A percentile compares a stretch with the other conserved stretches of the same genome.
These are phyloP conservation scores for Tetramorium simillimum DNA, from an alignment of 1,140 invertebrate genomes.

Conservation along the genomic window DNA sequence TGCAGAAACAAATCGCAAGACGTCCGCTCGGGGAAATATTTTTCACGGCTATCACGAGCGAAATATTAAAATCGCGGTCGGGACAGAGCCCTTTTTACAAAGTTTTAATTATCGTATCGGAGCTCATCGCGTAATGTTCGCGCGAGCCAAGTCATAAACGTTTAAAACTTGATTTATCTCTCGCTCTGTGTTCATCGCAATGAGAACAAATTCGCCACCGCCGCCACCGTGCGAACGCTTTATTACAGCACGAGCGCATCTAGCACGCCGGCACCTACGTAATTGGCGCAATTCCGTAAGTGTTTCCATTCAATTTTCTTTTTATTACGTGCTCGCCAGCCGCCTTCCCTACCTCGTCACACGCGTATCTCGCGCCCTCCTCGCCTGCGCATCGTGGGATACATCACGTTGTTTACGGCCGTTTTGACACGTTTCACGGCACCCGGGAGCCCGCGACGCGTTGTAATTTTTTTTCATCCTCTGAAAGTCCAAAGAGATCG, in stretches of 20 bases:
- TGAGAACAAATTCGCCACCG: conserved; percentile 50
- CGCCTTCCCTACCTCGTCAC: background rate
- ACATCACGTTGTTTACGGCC: conserved; percentile 48
- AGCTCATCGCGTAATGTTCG: conserved; percentile 14
- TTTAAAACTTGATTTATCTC: conserved; percentile 58
- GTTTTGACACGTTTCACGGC: conserved; percentile 48
- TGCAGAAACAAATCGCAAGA: background rate
- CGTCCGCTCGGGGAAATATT: background rate
- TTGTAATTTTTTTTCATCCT: conserved; percentile 43
- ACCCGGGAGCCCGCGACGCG: conserved; percentile 34
- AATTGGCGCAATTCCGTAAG: conserved; percentile 61
- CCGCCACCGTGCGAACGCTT: conserved; percentile 27
- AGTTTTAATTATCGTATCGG: conserved; percentile 34
- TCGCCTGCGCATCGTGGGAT: conserved; percentile 14
- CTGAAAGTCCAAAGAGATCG: background rate
- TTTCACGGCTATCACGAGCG: background rate
- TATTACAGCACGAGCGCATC: conserved; percentile 50
- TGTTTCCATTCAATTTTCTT: conserved; percentile 62
- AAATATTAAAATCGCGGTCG: conserved; percentile 39
- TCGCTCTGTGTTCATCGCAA: conserved; percentile 37
- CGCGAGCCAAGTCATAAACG: conserved; percentile 51
- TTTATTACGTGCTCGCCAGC: conserved; percentile 51
- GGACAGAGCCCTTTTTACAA: conserved; percentile 16
- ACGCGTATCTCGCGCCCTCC: conserved; percentile 9
- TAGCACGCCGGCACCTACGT: conserved; percentile 48